Evolutionary conservation across 2,797 vertebrate species (phyloP).

Genomic region (Falco columbarius): DNA sequence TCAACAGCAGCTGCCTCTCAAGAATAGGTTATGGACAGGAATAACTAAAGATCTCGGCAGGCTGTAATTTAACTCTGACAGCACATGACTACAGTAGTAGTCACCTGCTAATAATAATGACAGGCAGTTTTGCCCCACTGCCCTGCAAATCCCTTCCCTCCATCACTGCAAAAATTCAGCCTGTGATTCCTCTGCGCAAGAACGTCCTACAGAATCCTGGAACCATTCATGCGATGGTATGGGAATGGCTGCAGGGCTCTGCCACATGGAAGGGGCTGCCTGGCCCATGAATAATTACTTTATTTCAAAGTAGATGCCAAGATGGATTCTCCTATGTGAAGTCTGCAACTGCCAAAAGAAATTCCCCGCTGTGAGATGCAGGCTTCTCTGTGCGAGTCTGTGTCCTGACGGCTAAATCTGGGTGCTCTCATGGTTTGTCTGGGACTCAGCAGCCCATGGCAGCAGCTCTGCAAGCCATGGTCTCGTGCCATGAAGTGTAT

Average conservation of each 20-base stretch:
- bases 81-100: neutral
- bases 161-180: neutral
- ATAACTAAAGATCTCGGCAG: constrained; percentile 25
- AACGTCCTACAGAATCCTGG: neutral
- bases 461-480: neutral
- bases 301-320: neutral
- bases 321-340: neutral
- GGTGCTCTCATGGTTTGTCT: neutral
- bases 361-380: neutral
- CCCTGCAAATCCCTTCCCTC: neutral
- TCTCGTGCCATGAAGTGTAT: neutral
- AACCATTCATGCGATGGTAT: rapidly evolving
- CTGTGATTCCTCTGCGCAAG: neutral
- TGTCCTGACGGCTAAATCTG: neutral
- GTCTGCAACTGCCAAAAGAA: neutral
- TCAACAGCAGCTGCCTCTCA: constrained; percentile 3
- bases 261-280: neutral
- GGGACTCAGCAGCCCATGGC: neutral
- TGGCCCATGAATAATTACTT: neutral
- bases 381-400: neutral
- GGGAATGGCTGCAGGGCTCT: rapidly evolving
- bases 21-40: constrained; percentile 18
- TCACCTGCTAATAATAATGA: constrained; percentile 45
- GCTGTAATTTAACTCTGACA: constrained; percentile 61
- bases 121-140: constrained; percentile 5